These are phyloP conservation scores for Taenaris catops DNA, from an alignment of 2,888 invertebrate genomes.

Conservation along the genomic window DNA sequence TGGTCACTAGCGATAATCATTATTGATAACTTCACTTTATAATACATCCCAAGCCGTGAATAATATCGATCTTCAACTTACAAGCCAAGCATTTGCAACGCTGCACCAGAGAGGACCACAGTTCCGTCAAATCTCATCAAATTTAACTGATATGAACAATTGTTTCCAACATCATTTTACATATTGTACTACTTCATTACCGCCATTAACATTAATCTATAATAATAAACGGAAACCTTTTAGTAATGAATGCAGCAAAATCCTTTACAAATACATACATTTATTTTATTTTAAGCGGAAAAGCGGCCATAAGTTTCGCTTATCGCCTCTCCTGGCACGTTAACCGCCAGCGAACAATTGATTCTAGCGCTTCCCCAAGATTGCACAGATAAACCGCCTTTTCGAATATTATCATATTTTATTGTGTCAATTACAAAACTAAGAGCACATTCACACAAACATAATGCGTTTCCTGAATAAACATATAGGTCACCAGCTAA, in stretches of 20 bases:
- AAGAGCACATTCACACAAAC: neutral
- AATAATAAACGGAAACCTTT: conserved; percentile 12
- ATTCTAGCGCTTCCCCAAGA: conserved; percentile 52
- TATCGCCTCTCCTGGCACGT: conserved; percentile 63
- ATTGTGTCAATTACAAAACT: conserved; percentile 49
- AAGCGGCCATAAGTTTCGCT: conserved; percentile 66
- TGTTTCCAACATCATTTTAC: too few relatives aligned
- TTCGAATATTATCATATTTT: conserved; percentile 63
- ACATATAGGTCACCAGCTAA: too few relatives aligned
- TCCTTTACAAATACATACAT: conserved; percentile 23
- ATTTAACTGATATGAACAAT: too few relatives aligned
- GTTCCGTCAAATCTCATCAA: too few relatives aligned
- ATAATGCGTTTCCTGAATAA: neutral
- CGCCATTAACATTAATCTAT: conserved; percentile 9
- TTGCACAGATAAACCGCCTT: conserved; percentile 46
- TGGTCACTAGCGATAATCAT: too few relatives aligned
- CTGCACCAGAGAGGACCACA: too few relatives aligned
- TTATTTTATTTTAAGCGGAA: conserved; percentile 51
- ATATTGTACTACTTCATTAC: conserved; percentile 1
- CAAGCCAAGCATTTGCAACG: too few relatives aligned
- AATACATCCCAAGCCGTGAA: too few relatives aligned
- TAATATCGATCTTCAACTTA: too few relatives aligned
- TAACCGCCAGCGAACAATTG: conserved; percentile 66
- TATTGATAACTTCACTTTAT: too few relatives aligned
- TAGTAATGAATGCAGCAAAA: conserved; percentile 17